These are phyloP conservation scores for Betta splendens DNA, from an alignment of 2,797 vertebrate species.

Conservation along the genomic window DNA sequence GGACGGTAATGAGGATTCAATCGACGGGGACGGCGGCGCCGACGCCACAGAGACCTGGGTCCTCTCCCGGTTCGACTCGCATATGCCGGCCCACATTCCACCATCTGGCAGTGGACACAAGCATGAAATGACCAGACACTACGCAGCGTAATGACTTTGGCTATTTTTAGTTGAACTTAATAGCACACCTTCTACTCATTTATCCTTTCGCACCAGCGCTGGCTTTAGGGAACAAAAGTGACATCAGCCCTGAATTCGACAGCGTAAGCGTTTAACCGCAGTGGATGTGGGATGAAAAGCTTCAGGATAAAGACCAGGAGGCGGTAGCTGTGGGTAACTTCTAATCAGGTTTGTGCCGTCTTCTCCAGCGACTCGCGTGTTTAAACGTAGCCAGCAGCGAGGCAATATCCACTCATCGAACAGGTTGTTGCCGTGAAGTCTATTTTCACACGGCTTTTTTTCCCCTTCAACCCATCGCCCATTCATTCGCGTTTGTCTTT, in stretches of 20 bases:
- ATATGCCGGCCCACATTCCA: slow-evolving; percentile 75
- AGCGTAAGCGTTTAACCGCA: slow-evolving; percentile 30
- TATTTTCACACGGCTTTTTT: slow-evolving; percentile 38
- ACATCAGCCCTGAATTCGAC: slow-evolving; percentile 12
- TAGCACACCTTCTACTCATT: slow-evolving; percentile 30
- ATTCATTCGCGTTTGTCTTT: slow-evolving; percentile 40
- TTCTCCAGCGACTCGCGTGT: slow-evolving; percentile 32
- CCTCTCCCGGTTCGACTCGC: slow-evolving; percentile 73
- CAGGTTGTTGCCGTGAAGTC: slow-evolving; percentile 22
- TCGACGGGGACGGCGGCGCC: slow-evolving; percentile 63
- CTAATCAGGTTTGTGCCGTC: slow-evolving; percentile 38
- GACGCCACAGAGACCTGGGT: slow-evolving; percentile 66
- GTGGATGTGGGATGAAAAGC: slow-evolving; percentile 46
- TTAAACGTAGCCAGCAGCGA: slow-evolving; percentile 48
- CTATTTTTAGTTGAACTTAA: slow-evolving; percentile 25
- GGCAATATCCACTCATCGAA: slow-evolving; percentile 53
- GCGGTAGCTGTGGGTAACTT: slow-evolving; percentile 32
- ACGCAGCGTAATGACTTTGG: slow-evolving; percentile 42
- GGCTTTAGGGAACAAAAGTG: slow-evolving; percentile 1
- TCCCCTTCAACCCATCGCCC: neutral
- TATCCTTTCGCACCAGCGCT: slow-evolving; percentile 16
- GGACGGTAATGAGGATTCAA: slow-evolving; percentile 77
- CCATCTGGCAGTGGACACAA: slow-evolving; percentile 75
- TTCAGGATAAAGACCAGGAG: slow-evolving; percentile 39
- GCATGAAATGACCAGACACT: slow-evolving; percentile 62